These are phyloP conservation scores for Drepana falcataria DNA, from an alignment of 2,888 invertebrate species.

Conservation along the genomic window DNA sequence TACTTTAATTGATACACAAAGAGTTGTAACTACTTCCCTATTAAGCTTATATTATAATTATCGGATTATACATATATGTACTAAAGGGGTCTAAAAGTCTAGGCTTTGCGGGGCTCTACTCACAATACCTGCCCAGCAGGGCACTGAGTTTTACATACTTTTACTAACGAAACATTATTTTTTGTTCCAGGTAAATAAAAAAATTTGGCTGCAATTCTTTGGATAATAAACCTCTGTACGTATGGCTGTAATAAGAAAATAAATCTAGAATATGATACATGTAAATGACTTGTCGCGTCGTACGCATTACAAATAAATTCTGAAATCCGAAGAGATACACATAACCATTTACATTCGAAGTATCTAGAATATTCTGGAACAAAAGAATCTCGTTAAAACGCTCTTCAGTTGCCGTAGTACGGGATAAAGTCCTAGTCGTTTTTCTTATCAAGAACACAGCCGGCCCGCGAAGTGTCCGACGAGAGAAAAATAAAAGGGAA, in stretches of 20 bases:
- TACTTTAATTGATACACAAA: no score
- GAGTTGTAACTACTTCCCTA: no score
- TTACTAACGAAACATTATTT: neutral
- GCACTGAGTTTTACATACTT: neutral
- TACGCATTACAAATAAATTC: no score
- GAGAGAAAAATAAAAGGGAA: constrained; percentile 9
- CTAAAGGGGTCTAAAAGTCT: no score
- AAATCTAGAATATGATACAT: no score
- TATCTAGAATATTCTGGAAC: neutral
- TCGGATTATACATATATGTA: no score
- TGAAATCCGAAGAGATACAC: no score
- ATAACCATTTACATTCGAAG: neutral
- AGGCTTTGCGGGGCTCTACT: no score
- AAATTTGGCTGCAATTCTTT: neutral
- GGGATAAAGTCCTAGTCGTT: constrained; percentile 1
- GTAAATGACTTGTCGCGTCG: no score
- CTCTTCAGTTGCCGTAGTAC: neutral
- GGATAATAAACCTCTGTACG: neutral
- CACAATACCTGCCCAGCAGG: no score
- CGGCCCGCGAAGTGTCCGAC: constrained; percentile 10
- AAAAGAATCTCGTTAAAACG: neutral
- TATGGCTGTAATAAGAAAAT: neutral
- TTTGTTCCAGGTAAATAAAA: constrained; percentile 1
- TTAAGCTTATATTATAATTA: no score
- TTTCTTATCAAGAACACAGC: constrained; percentile 10